phyloP scores from a whole-genome alignment of 2,888 invertebrate genomes.

The Diploptera punctata region DNA sequence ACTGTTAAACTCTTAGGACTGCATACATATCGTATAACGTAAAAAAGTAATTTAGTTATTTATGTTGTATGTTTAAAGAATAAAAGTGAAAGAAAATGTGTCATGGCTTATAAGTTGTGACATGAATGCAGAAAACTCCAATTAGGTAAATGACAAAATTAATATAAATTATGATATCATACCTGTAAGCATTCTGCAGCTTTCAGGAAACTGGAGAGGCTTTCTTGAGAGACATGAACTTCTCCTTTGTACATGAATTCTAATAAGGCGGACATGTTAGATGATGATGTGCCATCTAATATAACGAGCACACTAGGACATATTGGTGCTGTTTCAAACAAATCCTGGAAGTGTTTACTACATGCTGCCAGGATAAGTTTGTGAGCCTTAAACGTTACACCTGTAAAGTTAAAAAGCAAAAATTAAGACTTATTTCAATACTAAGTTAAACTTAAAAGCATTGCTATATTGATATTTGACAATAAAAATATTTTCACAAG shows the following conservation, averaged over 20 bases:
- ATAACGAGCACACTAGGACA: constrained; percentile 83
- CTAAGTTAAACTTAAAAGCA: no score
- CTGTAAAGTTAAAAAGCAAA: constrained; percentile 58
- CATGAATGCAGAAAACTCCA: no score
- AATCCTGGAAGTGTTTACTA: constrained; percentile 91
- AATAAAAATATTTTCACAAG: no score
- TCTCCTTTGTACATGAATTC: constrained; percentile 96
- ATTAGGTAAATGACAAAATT: no score
- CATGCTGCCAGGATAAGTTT: constrained; percentile 91
- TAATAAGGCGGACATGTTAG: constrained; percentile 88
- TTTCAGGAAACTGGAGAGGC: constrained; percentile 88
- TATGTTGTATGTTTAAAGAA: no score
- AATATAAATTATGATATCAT: no score
- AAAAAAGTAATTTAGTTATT: no score
- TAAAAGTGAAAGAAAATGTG: no score
- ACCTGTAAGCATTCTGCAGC: constrained; percentile 91
- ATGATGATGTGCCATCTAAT: constrained; percentile 86
- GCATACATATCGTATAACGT: no score
- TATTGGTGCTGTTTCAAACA: constrained; percentile 87
- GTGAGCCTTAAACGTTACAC: constrained; percentile 90
- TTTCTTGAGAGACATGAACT: constrained; percentile 92
- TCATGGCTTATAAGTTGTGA: no score
- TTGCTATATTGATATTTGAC: no score
- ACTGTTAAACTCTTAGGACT: no score
- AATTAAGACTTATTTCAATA: neutral